These are phyloP conservation scores for Tinamus guttatus DNA, from an alignment of 2,113 vertebrate genomes.

Conservation along the genomic window DNA sequence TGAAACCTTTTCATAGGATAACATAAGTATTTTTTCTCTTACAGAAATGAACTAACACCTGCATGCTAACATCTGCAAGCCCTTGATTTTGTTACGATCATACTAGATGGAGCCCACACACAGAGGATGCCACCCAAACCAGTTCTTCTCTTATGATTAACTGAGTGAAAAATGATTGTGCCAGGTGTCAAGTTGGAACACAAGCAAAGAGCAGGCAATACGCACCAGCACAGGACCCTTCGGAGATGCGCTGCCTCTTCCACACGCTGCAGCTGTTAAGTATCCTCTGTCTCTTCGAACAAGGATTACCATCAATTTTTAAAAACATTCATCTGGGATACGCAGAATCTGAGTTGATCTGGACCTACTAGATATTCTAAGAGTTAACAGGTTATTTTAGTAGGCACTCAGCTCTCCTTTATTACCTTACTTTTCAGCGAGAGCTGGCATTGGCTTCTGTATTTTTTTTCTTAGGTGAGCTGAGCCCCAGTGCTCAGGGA, in stretches of 20 bases:
- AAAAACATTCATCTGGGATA: neutral
- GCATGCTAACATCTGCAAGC: neutral
- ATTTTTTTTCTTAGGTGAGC: neutral
- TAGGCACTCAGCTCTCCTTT: neutral
- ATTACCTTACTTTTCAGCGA: neutral
- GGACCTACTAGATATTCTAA: neutral
- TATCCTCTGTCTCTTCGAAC: fast-evolving
- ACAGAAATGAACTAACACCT: neutral
- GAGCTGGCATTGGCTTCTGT: neutral
- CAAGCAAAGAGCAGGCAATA: neutral
- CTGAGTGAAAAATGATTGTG: neutral
- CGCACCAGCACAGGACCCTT: fast-evolving
- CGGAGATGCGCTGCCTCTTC: neutral
- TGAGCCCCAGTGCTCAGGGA: neutral
- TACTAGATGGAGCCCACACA: neutral
- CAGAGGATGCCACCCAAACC: neutral
- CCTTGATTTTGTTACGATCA: neutral
- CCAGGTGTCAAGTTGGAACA: neutral
- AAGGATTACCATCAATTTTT: neutral
- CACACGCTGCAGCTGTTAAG: neutral
- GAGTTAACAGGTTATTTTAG: neutral
- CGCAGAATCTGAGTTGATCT: neutral
- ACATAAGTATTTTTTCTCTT: neutral
- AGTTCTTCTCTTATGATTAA: neutral
- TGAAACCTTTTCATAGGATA: neutral